phyloP scores from a whole-genome alignment of 2,797 vertebrate genomes.

The Erpetoichthys calabaricus region DNA sequence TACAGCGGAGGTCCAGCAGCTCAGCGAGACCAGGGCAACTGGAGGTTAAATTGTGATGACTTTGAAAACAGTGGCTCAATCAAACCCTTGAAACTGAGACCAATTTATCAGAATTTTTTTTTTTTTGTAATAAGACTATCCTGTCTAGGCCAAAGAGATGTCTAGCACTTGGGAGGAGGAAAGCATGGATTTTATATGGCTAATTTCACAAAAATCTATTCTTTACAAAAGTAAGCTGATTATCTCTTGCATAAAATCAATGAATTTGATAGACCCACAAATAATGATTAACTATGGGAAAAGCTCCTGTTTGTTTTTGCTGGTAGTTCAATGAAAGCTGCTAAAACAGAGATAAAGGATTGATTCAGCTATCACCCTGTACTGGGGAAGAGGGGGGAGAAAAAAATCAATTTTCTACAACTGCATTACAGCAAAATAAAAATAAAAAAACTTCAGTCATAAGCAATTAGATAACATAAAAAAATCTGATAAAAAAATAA shows the following conservation, averaged over 20 bases:
- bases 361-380: neutral
- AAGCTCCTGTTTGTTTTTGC: slow-evolving; percentile 6
- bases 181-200: slow-evolving; percentile 29
- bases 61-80: slow-evolving; percentile 5
- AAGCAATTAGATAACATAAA: neutral
- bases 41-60: slow-evolving; percentile 4
- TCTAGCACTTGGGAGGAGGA: slow-evolving; percentile 26
- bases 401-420: slow-evolving; percentile 5
- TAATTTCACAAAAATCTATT: slow-evolving; percentile 32
- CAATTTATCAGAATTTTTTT: neutral
- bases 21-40: slow-evolving; percentile 2
- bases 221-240: slow-evolving; percentile 25
- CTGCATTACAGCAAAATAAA: neutral
- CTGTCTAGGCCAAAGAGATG: slow-evolving; percentile 27
- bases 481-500: neutral
- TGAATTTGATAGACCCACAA: slow-evolving; percentile 22
- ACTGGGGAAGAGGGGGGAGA: neutral
- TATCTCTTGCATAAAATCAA: slow-evolving; percentile 32
- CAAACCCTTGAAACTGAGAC: slow-evolving; percentile 2
- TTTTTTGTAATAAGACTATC: slow-evolving; percentile 13
- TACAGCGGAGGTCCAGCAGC: slow-evolving; percentile 6
- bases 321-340: slow-evolving; percentile 10
- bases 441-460: neutral
- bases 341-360: slow-evolving; percentile 8
- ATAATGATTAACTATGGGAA: slow-evolving; percentile 12